These are phyloP conservation scores for Coptodon bakossiorum DNA, from an alignment of 2,113 vertebrate species.

Conservation along the genomic window DNA sequence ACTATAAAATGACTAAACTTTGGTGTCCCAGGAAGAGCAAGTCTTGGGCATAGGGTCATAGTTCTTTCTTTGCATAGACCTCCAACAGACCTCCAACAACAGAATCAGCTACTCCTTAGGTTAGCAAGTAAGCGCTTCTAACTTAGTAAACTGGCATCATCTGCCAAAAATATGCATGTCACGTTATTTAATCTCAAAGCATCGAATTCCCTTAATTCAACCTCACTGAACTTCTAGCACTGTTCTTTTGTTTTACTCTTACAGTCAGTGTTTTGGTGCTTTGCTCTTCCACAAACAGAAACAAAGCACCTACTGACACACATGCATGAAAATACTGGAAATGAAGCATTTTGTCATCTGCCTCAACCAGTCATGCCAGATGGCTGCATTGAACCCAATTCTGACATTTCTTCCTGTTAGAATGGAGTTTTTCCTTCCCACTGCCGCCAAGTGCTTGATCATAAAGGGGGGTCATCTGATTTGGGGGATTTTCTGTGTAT, in stretches of 20 bases:
- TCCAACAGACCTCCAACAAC: background rate
- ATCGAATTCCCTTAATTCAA: background rate
- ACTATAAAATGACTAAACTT: background rate
- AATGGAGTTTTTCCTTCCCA: background rate
- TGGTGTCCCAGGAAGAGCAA: background rate
- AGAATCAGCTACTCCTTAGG: background rate
- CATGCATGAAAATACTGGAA: background rate
- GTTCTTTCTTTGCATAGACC: background rate
- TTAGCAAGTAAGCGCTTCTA: background rate
- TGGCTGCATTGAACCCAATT: background rate
- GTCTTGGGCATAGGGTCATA: background rate
- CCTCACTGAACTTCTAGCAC: rapidly evolving
- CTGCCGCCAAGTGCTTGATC: background rate
- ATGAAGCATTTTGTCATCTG: background rate
- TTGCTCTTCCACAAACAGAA: background rate
- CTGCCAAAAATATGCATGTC: background rate
- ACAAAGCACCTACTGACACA: background rate
- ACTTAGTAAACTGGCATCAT: background rate
- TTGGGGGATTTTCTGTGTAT: background rate
- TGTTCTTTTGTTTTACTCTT: background rate
- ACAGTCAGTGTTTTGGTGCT: background rate
- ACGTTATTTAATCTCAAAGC: background rate
- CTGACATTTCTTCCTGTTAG: background rate
- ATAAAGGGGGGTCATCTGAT: background rate
- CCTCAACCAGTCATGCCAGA: background rate